Evolutionary conservation across 2,113 vertebrate genomes (phyloP).

Genomic region (Sceloporus undulatus): DNA sequence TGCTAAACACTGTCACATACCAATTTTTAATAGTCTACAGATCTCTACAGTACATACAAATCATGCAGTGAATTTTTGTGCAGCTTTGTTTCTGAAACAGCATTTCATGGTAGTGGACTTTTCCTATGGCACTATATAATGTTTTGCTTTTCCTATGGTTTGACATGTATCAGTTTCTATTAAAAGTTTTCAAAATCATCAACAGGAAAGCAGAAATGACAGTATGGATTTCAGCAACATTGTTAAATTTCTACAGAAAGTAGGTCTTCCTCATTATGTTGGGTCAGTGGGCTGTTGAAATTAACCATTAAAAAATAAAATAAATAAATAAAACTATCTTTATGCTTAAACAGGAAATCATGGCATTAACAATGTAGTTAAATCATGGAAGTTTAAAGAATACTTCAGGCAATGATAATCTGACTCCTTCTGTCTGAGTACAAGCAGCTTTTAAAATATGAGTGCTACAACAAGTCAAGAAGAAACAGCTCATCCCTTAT

Average conservation of each 20-base stretch:
- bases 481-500: conserved; percentile 5
- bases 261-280: background rate
- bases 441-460: conserved; percentile 30
- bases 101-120: background rate
- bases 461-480: background rate
- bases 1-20: too few species aligned
- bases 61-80: background rate
- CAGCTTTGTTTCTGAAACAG: background rate
- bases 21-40: too few species aligned
- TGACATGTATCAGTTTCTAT: background rate
- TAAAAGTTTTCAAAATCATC: background rate
- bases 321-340: background rate
- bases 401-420: conserved; percentile 38
- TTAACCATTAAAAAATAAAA: too few species aligned
- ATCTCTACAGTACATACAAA: too few species aligned
- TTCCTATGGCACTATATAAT: background rate
- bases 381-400: conserved; percentile 26
- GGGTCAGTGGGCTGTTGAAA: background rate
- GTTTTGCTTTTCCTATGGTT: too few species aligned
- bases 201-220: background rate
- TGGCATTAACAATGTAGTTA: conserved; percentile 24
- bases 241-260: background rate
- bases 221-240: background rate
- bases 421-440: conserved; percentile 17
- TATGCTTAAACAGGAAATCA: conserved; percentile 29